Conservation (phyloP, 2,888 invertebrate genomes). For the Flexamia atlantica region DNA sequence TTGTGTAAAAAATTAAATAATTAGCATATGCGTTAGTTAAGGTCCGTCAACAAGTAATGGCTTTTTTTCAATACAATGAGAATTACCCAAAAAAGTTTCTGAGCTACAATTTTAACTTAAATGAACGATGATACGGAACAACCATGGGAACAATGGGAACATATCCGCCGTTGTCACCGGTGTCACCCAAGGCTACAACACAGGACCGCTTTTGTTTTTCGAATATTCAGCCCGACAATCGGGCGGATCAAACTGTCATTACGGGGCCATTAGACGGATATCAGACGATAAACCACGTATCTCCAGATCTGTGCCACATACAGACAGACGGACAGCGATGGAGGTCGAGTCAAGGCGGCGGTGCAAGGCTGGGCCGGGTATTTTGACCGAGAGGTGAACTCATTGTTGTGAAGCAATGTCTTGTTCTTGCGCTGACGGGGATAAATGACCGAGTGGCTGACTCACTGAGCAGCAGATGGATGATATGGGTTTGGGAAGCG, state of each 20-base stretch:
- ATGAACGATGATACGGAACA: no score
- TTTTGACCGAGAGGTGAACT: slow-evolving; percentile 40
- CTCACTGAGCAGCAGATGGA: background rate
- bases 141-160: no score
- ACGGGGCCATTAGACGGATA: slow-evolving; percentile 44
- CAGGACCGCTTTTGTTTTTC: slow-evolving; percentile 5
- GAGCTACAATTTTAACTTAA: no score
- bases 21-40: no score
- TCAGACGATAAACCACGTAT: slow-evolving; percentile 43
- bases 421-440: slow-evolving; percentile 36
- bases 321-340: slow-evolving; percentile 40
- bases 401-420: slow-evolving; percentile 37
- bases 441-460: slow-evolving; percentile 20
- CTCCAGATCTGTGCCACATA: slow-evolving; percentile 28
- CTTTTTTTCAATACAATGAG: no score
- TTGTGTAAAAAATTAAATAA: no score
- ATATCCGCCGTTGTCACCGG: slow-evolving; percentile 15
- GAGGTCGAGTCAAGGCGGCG: slow-evolving; percentile 40
- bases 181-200: slow-evolving; percentile 5
- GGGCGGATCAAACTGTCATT: slow-evolving; percentile 39
- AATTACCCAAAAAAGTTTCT: no score
- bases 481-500: background rate
- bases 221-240: slow-evolving; percentile 40
- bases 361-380: slow-evolving; percentile 41
- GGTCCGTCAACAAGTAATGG: no score